phyloP scores from a whole-genome alignment of 2,797 vertebrate genomes.

The Falco berigora region DNA sequence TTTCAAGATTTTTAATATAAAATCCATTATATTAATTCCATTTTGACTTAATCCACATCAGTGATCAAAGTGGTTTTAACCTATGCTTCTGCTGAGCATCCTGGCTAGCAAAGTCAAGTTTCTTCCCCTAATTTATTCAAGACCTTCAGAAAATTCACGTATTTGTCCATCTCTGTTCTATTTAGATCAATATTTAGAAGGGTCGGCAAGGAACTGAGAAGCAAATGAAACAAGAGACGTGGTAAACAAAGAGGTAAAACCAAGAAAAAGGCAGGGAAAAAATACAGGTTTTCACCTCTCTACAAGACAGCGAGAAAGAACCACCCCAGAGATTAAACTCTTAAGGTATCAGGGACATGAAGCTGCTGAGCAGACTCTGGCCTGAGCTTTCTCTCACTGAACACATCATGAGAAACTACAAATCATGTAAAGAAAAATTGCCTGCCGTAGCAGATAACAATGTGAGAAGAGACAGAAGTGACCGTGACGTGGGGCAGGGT shows the following conservation, averaged over 20 bases:
- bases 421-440: background rate
- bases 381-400: background rate
- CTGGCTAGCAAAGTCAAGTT: background rate
- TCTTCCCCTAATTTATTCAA: background rate
- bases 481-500: accelerated
- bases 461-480: background rate
- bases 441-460: background rate
- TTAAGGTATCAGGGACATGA: background rate
- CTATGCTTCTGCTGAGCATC: background rate
- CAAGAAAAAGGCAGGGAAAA: background rate
- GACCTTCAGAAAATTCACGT: background rate
- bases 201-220: background rate
- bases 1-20: background rate
- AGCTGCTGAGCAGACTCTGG: background rate
- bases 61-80: background rate
- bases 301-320: background rate
- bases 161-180: background rate
- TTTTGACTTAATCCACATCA: background rate
- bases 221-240: background rate
- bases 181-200: background rate
- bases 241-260: background rate
- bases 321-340: background rate
- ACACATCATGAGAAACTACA: background rate
- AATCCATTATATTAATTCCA: background rate
- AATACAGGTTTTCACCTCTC: background rate